Conservation (phyloP, 2,113 vertebrate genomes). For the Chamaea fasciata region DNA sequence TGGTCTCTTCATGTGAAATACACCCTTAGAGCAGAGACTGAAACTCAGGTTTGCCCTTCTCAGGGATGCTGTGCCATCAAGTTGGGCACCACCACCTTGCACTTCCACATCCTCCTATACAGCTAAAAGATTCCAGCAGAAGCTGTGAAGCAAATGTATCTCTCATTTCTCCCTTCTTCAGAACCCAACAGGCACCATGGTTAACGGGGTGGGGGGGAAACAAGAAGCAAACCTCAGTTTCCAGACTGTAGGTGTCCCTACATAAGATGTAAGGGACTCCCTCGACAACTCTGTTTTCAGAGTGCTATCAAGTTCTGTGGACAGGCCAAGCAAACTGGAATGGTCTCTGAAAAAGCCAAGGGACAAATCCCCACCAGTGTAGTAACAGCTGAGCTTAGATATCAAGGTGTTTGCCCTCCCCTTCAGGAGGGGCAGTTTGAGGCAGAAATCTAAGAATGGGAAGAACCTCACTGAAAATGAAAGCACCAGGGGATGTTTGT, state of each 20-base stretch:
- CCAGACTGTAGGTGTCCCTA: accelerated
- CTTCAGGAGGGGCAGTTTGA: not conserved
- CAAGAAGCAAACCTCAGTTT: not conserved
- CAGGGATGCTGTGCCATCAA: not conserved
- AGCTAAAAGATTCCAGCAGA: not conserved
- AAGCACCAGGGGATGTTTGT: not conserved
- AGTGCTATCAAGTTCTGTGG: not conserved
- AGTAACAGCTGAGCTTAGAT: not conserved
- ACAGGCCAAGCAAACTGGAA: not conserved
- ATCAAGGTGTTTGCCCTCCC: not conserved
- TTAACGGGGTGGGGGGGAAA: not conserved
- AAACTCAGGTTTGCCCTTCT: not conserved
- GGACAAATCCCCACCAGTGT: not conserved
- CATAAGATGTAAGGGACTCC: not conserved
- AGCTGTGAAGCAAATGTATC: not conserved
- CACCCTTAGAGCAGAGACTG: not conserved
- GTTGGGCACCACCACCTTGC: not conserved
- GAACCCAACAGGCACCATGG: not conserved
- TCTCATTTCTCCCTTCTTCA: constrained; percentile 4
- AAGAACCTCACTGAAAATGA: not conserved
- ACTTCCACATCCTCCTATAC: not conserved
- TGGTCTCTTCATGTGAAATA: not conserved
- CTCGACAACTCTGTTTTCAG: not conserved
- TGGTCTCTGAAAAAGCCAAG: not conserved
- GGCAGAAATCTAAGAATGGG: not conserved